Evolutionary conservation across 2,888 invertebrate species (phyloP).

Genomic region (Entomobrya proxima): DNA sequence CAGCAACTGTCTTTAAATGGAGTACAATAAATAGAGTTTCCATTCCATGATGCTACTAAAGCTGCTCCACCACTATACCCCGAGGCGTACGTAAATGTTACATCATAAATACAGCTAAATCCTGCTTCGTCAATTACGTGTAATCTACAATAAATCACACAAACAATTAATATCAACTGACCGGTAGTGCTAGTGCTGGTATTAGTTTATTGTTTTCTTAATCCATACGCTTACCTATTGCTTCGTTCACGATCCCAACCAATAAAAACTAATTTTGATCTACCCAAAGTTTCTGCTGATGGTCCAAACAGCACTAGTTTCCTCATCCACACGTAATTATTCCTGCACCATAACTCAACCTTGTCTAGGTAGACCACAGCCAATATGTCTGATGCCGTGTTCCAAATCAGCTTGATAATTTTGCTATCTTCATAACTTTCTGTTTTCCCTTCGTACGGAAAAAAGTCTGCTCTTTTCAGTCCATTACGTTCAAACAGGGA

Average conservation of each 20-base stretch:
- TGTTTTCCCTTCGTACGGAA: conserved; percentile 58
- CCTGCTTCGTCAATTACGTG: conserved; percentile 66
- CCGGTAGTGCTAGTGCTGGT: not conserved
- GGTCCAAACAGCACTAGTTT: conserved; percentile 63
- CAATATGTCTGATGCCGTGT: conserved; percentile 70
- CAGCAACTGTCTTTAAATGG: conserved; percentile 74
- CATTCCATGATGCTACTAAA: conserved; percentile 72
- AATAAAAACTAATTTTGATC: not conserved
- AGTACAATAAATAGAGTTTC: conserved; percentile 67
- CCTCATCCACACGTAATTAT: conserved; percentile 75
- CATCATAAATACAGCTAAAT: conserved; percentile 63
- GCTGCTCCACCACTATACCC: conserved; percentile 71
- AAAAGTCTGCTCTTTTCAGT: conserved; percentile 72
- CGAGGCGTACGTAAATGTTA: conserved; percentile 64
- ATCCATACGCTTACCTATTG: conserved; percentile 31
- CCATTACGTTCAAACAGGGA: conserved; percentile 74
- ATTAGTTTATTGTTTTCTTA: not conserved
- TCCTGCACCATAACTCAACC: conserved; percentile 73
- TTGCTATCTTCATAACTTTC: conserved; percentile 34
- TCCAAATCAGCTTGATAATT: conserved; percentile 68
- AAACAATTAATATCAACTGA: not conserved
- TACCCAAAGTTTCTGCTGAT: not conserved
- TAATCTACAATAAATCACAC: conserved; percentile 58
- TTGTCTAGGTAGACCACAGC: conserved; percentile 56
- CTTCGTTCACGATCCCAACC: conserved; percentile 38